A percentile compares a stretch with the other conserved stretches of the same genome.
Evolutionary conservation across 2,888 invertebrate species (phyloP).

Genomic region (Harpalus rufipes): DNA sequence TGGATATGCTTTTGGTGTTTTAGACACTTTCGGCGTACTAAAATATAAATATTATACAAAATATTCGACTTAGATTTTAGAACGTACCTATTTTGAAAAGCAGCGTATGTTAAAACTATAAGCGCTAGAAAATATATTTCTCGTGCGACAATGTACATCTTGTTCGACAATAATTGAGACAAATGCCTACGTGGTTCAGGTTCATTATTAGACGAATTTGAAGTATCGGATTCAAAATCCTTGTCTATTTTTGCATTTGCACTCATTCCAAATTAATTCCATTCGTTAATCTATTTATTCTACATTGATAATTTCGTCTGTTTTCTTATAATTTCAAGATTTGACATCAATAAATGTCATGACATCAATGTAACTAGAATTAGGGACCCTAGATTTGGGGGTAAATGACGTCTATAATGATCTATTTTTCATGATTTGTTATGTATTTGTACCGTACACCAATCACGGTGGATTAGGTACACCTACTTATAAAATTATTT

Average conservation of each 20-base stretch:
- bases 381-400: background rate
- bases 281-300: conserved; percentile 31
- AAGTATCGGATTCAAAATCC: conserved; percentile 22
- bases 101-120: conserved; percentile 84
- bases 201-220: conserved; percentile 18
- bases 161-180: conserved; percentile 69
- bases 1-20: conserved; percentile 82
- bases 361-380: background rate
- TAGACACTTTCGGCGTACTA: conserved; percentile 81
- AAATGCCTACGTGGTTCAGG: conserved; percentile 52
- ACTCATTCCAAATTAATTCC: conserved; percentile 19
- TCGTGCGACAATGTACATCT: conserved; percentile 82
- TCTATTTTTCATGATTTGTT: too few relatives aligned
- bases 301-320: conserved; percentile 7
- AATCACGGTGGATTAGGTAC: too few relatives aligned
- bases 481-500: too few relatives aligned
- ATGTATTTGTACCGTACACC: too few relatives aligned
- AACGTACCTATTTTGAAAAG: conserved; percentile 84
- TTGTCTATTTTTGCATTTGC: conserved; percentile 11
- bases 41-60: background rate
- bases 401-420: too few relatives aligned
- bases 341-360: conserved; percentile 39
- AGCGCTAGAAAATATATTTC: conserved; percentile 83
- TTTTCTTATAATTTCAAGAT: background rate
- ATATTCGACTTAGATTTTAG: background rate